Evolutionary conservation across 1,140 invertebrate species (phyloP).

Genomic region (Danaus plexippus): DNA sequence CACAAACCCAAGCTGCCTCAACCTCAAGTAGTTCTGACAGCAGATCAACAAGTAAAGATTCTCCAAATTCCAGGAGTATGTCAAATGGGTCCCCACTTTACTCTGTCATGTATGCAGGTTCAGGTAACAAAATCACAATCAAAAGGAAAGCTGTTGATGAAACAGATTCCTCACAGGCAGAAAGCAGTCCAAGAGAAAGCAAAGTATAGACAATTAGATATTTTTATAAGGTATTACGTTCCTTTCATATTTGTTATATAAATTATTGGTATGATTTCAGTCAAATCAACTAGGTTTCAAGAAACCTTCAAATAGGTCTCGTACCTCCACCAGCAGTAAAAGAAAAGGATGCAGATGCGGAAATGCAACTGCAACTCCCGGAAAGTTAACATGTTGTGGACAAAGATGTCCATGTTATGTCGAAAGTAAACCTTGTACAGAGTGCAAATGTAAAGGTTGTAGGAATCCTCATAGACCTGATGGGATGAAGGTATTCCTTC

Average conservation of each 20-base stretch:
- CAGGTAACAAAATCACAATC: conserved; percentile 86
- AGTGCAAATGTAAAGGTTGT: conserved; percentile 92
- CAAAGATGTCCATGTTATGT: conserved; percentile 95
- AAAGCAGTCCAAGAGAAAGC: conserved; percentile 41
- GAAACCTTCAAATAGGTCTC: conserved; percentile 67
- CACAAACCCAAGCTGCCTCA: conserved; percentile 74
- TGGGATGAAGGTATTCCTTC: conserved; percentile 79
- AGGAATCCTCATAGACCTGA: conserved; percentile 88
- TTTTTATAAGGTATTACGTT: background rate
- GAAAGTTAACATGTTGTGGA: conserved; percentile 92
- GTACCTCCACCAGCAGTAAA: conserved; percentile 66
- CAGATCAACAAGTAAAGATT: conserved; percentile 48
- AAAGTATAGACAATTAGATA: conserved; percentile 37
- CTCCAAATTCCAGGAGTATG: conserved; percentile 72
- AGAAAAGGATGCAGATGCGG: conserved; percentile 90
- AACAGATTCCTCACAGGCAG: conserved; percentile 37
- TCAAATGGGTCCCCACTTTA: conserved; percentile 81
- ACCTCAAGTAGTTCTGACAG: conserved; percentile 51
- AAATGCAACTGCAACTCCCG: conserved; percentile 88
- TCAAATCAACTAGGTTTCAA: conserved; percentile 66
- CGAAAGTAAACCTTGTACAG: conserved; percentile 86
- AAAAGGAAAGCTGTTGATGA: conserved; percentile 81
- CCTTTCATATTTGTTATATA: conserved; percentile 5
- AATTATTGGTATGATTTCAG: conserved; percentile 33
- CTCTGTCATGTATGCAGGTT: conserved; percentile 84